Base-by-base conservation (phyloP, 1,140 invertebrate species). In the Magallana gigas region DNA sequence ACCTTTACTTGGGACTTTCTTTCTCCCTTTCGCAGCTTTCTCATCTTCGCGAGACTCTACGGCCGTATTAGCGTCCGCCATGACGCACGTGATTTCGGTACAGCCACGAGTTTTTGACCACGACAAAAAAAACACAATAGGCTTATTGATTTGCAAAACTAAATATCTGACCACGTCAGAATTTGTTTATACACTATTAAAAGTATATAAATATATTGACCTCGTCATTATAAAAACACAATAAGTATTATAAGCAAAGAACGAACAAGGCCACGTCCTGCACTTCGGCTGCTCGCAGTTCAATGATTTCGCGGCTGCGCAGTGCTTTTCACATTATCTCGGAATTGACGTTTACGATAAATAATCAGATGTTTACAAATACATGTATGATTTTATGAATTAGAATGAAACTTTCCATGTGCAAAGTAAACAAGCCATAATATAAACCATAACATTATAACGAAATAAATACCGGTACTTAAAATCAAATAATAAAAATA, bases 261-360 rank as follows among this genome's bases (percentile, higher is more conserved):
- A 16, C n/a, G 8, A 68, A 23, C 18, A 68, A 68, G 64, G 56
- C 80, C 11, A 82, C 36, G 2, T 82, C 80, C 0, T 14, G 2
- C 80, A 56, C 36, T 16, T 56, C 36, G 80, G 3, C 36, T 82
- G 36, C 29, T 57, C 6, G 29, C 80, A 81, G 80, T 82, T 18
- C 80, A 82, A 56, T 82, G 80, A 82, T 56, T 57, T 82, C 6
- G 80, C 80, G 36, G 80, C 80, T 82, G 29, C 29, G 7, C 80
- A 82, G 80, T 82, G 56, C 80, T 82, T 11, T 82, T 82, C 36
- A 82, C 36, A 18, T 82, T 56, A 82, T 82, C 80, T 82, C 80
- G 36, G 36, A 82, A 56, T 23, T 82, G 80, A 82, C 23, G 6
- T 80, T 8, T 16, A 80, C 11, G 4, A 80, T 3, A n/a, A 80